phyloP scores from a whole-genome alignment of 2,888 invertebrate species.

The Steinernema carpocapsae region DNA sequence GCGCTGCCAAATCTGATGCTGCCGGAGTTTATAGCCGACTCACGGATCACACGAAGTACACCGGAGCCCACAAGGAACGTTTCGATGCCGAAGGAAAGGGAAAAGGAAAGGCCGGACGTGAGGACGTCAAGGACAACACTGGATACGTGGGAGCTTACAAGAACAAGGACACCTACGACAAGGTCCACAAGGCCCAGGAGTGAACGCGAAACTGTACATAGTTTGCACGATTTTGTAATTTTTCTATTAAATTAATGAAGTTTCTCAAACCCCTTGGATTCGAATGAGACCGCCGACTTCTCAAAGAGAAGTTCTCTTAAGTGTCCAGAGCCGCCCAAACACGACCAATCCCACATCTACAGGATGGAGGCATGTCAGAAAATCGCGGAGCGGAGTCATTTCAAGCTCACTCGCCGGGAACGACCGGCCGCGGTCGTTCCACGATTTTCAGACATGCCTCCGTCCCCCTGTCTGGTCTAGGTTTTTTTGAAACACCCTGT shows the following conservation, averaged over 20 bases:
- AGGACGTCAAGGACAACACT: slow-evolving; percentile 56
- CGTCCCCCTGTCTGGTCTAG: no score
- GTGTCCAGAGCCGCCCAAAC: no score
- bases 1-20: slow-evolving; percentile 62
- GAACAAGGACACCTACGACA: slow-evolving; percentile 69
- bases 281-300: no score
- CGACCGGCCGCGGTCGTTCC: no score
- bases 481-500: no score
- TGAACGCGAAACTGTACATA: background rate
- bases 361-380: no score
- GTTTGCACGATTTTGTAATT: background rate
- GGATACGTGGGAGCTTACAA: slow-evolving; percentile 70
- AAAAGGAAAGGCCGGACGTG: slow-evolving; percentile 68
- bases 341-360: no score
- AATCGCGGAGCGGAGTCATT: no score
- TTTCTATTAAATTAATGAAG: background rate
- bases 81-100: slow-evolving; percentile 69
- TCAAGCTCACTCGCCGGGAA: no score
- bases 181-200: slow-evolving; percentile 47
- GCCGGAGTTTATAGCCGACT: slow-evolving; percentile 67
- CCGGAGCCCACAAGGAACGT: slow-evolving; percentile 68
- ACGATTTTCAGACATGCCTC: no score
- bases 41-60: slow-evolving; percentile 67
- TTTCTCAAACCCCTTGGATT: no score
- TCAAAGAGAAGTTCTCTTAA: no score